Evolutionary conservation across 1,140 invertebrate genomes (phyloP).

Genomic region (Aphidius ervi): DNA sequence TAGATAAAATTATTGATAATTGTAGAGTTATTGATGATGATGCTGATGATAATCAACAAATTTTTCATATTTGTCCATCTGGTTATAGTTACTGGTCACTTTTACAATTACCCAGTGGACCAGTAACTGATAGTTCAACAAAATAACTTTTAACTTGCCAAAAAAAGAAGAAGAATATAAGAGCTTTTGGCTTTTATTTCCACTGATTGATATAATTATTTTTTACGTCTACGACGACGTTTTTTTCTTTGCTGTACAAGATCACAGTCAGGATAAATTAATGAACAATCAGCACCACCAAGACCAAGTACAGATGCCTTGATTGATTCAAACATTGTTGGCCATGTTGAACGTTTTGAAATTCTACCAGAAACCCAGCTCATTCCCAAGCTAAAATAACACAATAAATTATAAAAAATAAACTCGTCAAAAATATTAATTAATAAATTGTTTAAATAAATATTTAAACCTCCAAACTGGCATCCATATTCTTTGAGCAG

Average conservation of each 20-base stretch:
- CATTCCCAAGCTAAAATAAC: slow-evolving; percentile 52
- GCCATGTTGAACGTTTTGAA: slow-evolving; percentile 37
- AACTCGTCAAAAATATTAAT: not conserved
- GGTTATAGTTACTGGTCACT: too few species aligned
- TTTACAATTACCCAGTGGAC: too few species aligned
- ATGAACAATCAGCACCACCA: slow-evolving; percentile 59
- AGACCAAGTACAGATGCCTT: slow-evolving; percentile 61
- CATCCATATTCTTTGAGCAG: slow-evolving; percentile 60
- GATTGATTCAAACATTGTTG: slow-evolving; percentile 51
- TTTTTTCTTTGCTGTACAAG: slow-evolving; percentile 40
- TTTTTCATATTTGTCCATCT: too few species aligned
- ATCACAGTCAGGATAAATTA: slow-evolving; percentile 47
- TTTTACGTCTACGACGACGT: slow-evolving; percentile 39
- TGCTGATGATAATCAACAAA: too few species aligned
- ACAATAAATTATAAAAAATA: slow-evolving; percentile 14
- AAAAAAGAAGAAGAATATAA: not conserved
- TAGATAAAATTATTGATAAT: slow-evolving; percentile 44
- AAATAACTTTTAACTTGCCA: too few species aligned
- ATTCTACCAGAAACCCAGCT: slow-evolving; percentile 57
- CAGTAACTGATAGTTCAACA: not conserved
- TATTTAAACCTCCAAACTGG: slow-evolving; percentile 66
- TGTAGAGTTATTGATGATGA: slow-evolving; percentile 40
- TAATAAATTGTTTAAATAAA: not conserved
- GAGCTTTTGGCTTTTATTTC: not conserved
- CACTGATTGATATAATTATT: not conserved